These are phyloP conservation scores for Selenia dentaria DNA, from an alignment of 2,888 invertebrate species.

Conservation along the genomic window DNA sequence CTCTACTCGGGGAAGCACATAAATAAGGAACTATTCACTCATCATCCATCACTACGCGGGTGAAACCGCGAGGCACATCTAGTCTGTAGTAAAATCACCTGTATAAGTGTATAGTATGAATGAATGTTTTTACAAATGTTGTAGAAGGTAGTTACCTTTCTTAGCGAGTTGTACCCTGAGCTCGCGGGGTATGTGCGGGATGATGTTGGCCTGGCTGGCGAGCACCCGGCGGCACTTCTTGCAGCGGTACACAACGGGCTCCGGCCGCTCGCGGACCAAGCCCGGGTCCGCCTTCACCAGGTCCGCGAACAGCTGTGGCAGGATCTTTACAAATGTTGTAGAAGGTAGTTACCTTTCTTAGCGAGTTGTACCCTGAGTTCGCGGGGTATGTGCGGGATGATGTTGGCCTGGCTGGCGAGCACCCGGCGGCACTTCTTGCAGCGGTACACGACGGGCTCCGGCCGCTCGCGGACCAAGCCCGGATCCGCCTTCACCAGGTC, in stretches of 20 bases:
- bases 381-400: conserved; percentile 88
- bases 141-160: conserved; percentile 53
- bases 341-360: conserved; percentile 57
- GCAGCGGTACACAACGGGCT: conserved; percentile 93
- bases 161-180: conserved; percentile 65
- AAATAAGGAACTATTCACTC: too few relatives aligned
- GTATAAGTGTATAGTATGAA: too few relatives aligned
- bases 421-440: conserved; percentile 93
- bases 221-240: conserved; percentile 92
- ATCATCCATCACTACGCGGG: too few relatives aligned
- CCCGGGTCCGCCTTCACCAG: conserved; percentile 93
- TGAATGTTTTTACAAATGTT: too few relatives aligned
- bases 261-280: conserved; percentile 89
- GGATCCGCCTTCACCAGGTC: conserved; percentile 93
- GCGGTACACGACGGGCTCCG: conserved; percentile 93
- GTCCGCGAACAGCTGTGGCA: conserved; percentile 91
- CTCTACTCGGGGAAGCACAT: too few relatives aligned
- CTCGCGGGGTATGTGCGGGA: conserved; percentile 86
- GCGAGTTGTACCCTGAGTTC: conserved; percentile 62
- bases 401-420: conserved; percentile 91
- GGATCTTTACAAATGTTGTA: too few relatives aligned
- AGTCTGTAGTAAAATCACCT: too few relatives aligned
- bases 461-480: conserved; percentile 88
- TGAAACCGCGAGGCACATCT: too few relatives aligned
- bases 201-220: conserved; percentile 91